Percentiles rank a stretch among this genome's conserved stretches.
Conservation (phyloP, 2,113 vertebrate species). For the Poecile atricapillus region DNA sequence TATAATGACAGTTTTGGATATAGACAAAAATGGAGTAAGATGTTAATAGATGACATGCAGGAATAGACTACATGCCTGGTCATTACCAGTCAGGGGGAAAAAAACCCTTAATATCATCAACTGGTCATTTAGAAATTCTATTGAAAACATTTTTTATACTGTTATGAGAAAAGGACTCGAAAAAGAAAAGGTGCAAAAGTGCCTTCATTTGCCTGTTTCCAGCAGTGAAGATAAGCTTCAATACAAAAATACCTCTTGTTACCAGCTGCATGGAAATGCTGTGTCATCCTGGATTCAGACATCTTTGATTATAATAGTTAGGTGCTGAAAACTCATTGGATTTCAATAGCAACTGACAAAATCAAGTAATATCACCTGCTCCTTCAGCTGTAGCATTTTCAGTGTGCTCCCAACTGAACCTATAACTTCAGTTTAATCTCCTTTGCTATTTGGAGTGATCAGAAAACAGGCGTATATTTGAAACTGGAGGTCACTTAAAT, state of each 20-base stretch:
- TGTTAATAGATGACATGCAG: background rate
- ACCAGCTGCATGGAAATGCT: background rate
- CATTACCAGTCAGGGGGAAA: background rate
- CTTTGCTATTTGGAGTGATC: background rate
- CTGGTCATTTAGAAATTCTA: background rate
- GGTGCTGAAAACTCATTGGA: background rate
- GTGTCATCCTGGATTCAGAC: background rate
- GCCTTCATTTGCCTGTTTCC: background rate
- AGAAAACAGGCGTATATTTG: background rate
- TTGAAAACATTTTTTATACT: background rate
- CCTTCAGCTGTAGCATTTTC: background rate
- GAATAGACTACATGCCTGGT: background rate
- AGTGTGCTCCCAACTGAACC: background rate
- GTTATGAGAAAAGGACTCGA: background rate
- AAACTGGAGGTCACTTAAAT: background rate
- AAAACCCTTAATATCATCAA: background rate
- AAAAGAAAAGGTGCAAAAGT: background rate
- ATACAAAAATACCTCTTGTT: background rate
- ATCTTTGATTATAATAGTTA: background rate
- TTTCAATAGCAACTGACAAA: background rate
- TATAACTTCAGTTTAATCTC: background rate
- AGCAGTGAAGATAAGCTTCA: background rate
- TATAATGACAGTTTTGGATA: background rate
- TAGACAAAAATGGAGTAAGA: background rate
- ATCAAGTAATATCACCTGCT: background rate